Evolutionary conservation across 2,888 invertebrate genomes (phyloP), one percentile per base, ranked within the genome.

Genomic region (Drosophila neoperkinsi): DNA sequence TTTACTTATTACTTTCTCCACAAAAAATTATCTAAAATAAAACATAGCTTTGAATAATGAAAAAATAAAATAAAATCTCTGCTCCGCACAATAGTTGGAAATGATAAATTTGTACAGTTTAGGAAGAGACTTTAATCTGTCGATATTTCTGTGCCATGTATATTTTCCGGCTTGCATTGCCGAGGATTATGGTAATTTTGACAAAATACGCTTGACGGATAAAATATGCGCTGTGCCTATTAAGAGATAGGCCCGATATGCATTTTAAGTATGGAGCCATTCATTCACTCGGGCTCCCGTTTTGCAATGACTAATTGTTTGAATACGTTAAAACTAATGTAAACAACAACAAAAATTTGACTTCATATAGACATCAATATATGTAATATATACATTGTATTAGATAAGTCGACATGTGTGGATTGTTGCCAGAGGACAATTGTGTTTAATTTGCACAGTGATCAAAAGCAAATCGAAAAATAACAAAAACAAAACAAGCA

Each of bases 371-470:
- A 50, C 50, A 18, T 25, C 16, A 46, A 25, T 46, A 53, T 53
- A 1, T 16, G 33, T 13, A 34, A 25, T 25, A 21, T 43, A 31
- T 33, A 49, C 3, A 25, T 16, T 21, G 28, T 3, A 43, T 21
- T 25, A 49, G 49, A 31, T 49, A 33, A 58, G 31, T 46, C 30
- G 57, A 10, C 9, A 43, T 58, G 56, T 52, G 51, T 53, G 59
- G 30, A 30, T 50, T 50, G 41, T 28, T 56, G 66, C 68, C 60
- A n/a, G 60, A 56, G 68, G 79, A 79, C 62, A 66, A 65, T 78
- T 75, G 82, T 71, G 84, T 89, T 89, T 89, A 82, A 87, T 87
- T 89, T 82, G 85, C 70, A 66, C 75, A 57, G 68, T 63, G 69
- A 41, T 60, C 53, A 55, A 55, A 59, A 72, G 50, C 77, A 81